A percentile compares a stretch with the other conserved stretches of the same genome.
These are phyloP conservation scores for Oceanodroma tethys DNA, from an alignment of 2,113 vertebrate species.

Conservation along the genomic window DNA sequence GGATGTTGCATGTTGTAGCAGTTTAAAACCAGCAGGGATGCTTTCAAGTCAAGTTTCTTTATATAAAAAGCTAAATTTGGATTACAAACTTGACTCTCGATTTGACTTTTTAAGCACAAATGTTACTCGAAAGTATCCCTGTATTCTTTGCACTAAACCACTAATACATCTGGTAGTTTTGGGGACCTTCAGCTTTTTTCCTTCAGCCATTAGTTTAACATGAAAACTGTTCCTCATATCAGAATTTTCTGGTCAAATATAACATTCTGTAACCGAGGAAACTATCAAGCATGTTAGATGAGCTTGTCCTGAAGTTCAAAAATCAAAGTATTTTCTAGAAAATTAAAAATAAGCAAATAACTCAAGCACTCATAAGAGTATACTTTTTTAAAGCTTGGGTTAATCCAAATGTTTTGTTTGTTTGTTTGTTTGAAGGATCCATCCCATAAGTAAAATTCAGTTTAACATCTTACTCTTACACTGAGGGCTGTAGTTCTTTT, in stretches of 20 bases:
- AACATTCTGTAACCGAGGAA: background rate
- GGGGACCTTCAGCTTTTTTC: background rate
- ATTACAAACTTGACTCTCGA: background rate
- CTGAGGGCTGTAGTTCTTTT: background rate
- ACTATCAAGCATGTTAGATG: background rate
- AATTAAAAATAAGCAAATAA: background rate
- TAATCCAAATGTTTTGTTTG: background rate
- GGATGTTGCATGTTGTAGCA: background rate
- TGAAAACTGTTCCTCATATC: background rate
- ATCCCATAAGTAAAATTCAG: background rate
- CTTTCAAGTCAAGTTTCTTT: conserved; percentile 28
- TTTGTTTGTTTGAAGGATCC: background rate
- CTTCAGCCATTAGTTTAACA: background rate
- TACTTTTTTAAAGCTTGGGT: background rate
- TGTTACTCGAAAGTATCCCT: background rate
- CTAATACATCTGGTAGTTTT: background rate
- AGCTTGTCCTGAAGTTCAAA: background rate
- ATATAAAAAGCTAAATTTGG: conserved; percentile 18
- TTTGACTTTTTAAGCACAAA: conserved; percentile 18
- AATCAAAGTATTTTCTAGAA: background rate
- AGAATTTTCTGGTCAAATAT: background rate
- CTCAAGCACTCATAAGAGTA: background rate
- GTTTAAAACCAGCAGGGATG: conserved; percentile 3
- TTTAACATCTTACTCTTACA: background rate
- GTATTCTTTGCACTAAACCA: background rate